These are phyloP conservation scores for Passer montanus DNA, from an alignment of 2,113 vertebrate species.

Conservation along the genomic window DNA sequence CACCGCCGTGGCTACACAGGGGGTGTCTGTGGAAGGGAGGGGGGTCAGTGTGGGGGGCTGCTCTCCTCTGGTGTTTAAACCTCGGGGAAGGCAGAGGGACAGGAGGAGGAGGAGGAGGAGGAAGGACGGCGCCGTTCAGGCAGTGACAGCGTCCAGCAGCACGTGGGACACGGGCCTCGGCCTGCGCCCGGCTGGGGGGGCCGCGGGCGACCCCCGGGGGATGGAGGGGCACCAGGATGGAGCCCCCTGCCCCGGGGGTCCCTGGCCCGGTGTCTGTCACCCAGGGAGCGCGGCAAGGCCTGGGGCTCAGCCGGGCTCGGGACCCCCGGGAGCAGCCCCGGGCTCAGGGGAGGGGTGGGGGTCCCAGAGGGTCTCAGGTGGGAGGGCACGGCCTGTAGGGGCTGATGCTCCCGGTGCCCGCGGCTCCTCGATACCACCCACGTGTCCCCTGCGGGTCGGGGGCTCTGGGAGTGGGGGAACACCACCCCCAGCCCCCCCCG, in stretches of 20 bases:
- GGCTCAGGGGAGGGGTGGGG: neutral
- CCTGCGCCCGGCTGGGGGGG: accelerated
- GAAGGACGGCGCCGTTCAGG: neutral
- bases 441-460: neutral
- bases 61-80: neutral
- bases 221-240: neutral
- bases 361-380: neutral
- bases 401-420: neutral
- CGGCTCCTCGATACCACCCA: neutral
- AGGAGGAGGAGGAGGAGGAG: neutral
- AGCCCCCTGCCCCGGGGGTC: neutral
- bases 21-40: neutral
- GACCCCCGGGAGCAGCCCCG: neutral
- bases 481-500: neutral
- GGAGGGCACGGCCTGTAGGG: too few species aligned
- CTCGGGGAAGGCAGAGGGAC: neutral
- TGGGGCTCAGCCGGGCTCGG: accelerated
- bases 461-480: neutral
- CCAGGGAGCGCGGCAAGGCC: neutral
- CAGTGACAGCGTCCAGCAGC: too few species aligned
- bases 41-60: accelerated
- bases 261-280: neutral
- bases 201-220: accelerated
- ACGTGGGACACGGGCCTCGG: neutral
- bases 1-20: neutral